Conservation (phyloP, 2,113 vertebrate genomes). For the Otolemur garnettii region DNA sequence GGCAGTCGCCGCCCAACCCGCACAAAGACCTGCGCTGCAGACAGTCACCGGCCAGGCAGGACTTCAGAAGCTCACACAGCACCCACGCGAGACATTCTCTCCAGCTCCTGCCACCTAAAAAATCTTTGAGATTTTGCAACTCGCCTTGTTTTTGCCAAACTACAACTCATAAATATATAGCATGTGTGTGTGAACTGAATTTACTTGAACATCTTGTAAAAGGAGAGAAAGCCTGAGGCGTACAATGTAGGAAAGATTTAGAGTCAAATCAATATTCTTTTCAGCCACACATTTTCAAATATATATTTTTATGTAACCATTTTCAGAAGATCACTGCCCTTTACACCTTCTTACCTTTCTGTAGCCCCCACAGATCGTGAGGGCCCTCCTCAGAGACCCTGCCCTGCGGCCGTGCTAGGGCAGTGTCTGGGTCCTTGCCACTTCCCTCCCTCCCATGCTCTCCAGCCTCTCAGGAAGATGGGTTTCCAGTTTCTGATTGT, state of each 20-base stretch:
- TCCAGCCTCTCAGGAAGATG: rapidly evolving
- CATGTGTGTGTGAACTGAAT: neutral
- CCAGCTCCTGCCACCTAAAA: constrained; percentile 37
- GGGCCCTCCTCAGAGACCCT: neutral
- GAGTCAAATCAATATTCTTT: neutral
- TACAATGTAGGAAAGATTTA: neutral
- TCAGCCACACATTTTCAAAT: neutral
- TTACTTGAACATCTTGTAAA: neutral
- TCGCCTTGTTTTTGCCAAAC: neutral
- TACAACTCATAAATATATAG: neutral
- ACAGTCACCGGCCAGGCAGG: neutral
- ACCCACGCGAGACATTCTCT: no score
- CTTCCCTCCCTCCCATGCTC: neutral
- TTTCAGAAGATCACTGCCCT: neutral
- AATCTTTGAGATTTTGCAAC: neutral
- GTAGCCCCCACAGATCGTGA: neutral
- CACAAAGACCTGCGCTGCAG: neutral
- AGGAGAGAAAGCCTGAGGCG: neutral
- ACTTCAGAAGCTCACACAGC: neutral
- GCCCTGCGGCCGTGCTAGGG: neutral
- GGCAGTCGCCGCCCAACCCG: neutral
- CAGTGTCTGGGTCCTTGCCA: neutral
- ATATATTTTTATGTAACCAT: neutral
- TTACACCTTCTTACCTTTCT: neutral
- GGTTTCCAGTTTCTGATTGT: neutral